phyloP scores from a whole-genome alignment of 2,797 vertebrate species.

The Heliangelus exortis region DNA sequence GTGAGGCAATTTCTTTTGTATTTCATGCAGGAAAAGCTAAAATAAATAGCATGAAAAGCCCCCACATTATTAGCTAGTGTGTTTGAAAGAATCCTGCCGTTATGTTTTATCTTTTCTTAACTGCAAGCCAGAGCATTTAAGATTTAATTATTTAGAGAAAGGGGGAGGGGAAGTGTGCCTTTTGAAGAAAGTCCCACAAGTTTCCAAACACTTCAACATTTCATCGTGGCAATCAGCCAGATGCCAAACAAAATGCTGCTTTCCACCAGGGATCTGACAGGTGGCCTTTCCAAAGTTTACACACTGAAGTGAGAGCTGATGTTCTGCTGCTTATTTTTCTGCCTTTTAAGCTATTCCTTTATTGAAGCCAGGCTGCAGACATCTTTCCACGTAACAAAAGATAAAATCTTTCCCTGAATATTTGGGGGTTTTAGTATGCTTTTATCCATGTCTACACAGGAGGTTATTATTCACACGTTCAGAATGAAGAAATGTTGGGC shows the following conservation, averaged over 20 bases:
- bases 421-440: constrained; percentile 27
- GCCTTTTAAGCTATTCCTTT: constrained; percentile 63
- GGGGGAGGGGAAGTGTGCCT: constrained; percentile 46
- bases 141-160: constrained; percentile 64
- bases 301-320: constrained; percentile 73
- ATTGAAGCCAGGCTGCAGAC: constrained; percentile 59
- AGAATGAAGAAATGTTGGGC: constrained; percentile 34
- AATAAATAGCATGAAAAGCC: constrained; percentile 47
- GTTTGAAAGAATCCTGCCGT: constrained; percentile 57
- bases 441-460: background rate
- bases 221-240: constrained; percentile 68
- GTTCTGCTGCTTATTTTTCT: constrained; percentile 71
- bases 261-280: constrained; percentile 72
- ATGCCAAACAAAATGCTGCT: constrained; percentile 74
- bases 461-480: constrained; percentile 29
- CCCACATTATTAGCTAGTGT: constrained; percentile 29
- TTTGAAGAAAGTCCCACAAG: constrained; percentile 67
- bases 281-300: constrained; percentile 75
- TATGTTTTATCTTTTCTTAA: constrained; percentile 62
- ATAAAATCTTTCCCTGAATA: constrained; percentile 55
- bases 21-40: constrained; percentile 38
- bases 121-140: constrained; percentile 61
- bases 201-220: constrained; percentile 73
- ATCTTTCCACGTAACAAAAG: constrained; percentile 42
- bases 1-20: constrained; percentile 17